phyloP scores from a whole-genome alignment of 2,797 vertebrate species.

The Megaceryle alcyon region DNA sequence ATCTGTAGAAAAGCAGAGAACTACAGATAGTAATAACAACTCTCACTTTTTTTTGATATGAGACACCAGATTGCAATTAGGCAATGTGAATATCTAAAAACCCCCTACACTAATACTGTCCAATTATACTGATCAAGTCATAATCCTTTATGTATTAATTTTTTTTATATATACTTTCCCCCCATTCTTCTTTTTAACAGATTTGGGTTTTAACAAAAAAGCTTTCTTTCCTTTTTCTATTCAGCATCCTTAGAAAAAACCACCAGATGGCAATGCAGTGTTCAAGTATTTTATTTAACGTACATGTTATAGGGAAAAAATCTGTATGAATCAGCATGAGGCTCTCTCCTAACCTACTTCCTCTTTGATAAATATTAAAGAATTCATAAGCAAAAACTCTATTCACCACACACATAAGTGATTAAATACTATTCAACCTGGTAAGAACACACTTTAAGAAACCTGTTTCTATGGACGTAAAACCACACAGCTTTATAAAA shows the following conservation, averaged over 20 bases:
- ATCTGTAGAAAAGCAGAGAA: neutral
- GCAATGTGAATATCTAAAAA: neutral
- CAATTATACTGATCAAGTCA: neutral
- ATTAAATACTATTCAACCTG: conserved; percentile 7
- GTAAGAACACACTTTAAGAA: conserved; percentile 21
- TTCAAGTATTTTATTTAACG: conserved; percentile 53
- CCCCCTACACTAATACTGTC: neutral
- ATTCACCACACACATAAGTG: neutral
- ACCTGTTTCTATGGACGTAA: neutral
- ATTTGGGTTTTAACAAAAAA: neutral
- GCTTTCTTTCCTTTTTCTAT: neutral
- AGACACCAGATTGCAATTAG: neutral
- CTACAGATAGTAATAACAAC: neutral
- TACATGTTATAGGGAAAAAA: neutral
- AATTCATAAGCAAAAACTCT: conserved; percentile 29
- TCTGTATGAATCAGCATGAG: neutral
- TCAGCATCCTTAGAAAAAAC: conserved; percentile 47
- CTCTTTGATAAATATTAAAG: conserved; percentile 40
- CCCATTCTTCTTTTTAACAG: neutral
- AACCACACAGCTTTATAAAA: neutral
- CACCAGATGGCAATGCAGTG: conserved; percentile 78
- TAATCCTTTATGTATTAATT: neutral
- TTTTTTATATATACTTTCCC: neutral
- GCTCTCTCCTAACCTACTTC: conserved; percentile 13
- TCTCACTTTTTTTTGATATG: neutral